Percentiles rank a stretch among this genome's conserved stretches.
Conservation (phyloP, 2,888 invertebrate species). For the Noctua janthina region DNA sequence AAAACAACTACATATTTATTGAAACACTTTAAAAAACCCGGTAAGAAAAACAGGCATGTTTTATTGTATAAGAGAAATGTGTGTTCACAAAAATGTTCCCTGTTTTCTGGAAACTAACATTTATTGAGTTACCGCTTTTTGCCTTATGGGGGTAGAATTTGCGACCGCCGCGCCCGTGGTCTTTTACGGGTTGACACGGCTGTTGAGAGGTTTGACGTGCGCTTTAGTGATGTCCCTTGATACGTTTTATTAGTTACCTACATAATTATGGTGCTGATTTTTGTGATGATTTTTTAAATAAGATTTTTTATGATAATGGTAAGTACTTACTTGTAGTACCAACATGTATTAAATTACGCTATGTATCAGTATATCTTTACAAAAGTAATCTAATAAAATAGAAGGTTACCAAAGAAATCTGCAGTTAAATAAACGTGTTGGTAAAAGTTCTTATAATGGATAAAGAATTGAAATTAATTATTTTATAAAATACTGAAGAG, state of each 20-base stretch:
- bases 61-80: background rate
- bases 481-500: background rate
- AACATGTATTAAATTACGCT: background rate
- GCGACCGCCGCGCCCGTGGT: conserved; percentile 46
- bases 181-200: conserved; percentile 71
- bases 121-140: background rate
- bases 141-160: conserved; percentile 46
- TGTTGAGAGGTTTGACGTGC: conserved; percentile 49
- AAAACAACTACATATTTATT: background rate
- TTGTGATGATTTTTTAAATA: background rate
- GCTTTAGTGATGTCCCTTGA: background rate
- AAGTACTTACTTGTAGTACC: background rate
- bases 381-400: background rate
- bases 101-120: background rate
- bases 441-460: background rate
- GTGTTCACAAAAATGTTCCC: background rate
- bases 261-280: background rate
- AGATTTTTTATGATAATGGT: background rate
- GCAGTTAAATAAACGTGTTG: background rate
- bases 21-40: background rate
- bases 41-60: background rate
- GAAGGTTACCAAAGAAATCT: background rate
- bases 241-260: conserved; percentile 14
- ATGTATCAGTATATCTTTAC: background rate
- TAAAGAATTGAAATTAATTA: background rate